Base-by-base conservation (phyloP, 2,888 invertebrate species). In the Hipparchia semele region DNA sequence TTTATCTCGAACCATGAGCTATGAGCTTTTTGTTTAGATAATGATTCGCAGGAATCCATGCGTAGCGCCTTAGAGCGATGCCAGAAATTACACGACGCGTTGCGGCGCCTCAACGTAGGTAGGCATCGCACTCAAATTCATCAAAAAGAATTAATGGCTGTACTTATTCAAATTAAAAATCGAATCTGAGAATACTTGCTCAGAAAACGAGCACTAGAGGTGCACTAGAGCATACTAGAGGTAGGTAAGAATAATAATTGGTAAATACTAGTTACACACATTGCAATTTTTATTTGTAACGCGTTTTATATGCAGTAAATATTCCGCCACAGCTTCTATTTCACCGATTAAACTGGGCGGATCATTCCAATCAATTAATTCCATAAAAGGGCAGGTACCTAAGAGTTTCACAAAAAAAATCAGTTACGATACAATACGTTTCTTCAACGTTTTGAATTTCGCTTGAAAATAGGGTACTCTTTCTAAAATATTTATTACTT, bases 1-100 rank as follows among this genome's bases (percentile, higher is more conserved):
- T 90, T 91, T 91, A 89, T 91, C 88, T 89, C 85, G 87, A 85
- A 87, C 86, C 86, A 87, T 88, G 89, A 87, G 86, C 87, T 90
- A 87, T 86, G 89, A 87, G 86, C 85, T 91, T 92, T 92, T 93
- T 92, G 91, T 90, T 68, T 67, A 51, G n/a, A 54, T 67, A 71
- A 45, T 58, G 67, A 73, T 73, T 92, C 90, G 90, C 90, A 88
- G 88, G 90, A 92, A 90, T 90, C 87, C 82, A 88, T 89, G 90
- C 90, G 89, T 90, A 91, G 89, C 84, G 84, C 83, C 84, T 82
- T 81, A 79, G 49, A 7, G 7, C 49, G 8, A 49, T 49, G 39
- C 3, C 39, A 39, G 3, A 39, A 2, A 5, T 39, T 0, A 39
- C 39, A 39, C 39, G 39, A 5, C 39, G 39, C 39, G 39, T 39